Evolutionary conservation across 2,113 vertebrate species (phyloP), one percentile per base, ranked within the genome.

Genomic region (Serinus canaria): DNA sequence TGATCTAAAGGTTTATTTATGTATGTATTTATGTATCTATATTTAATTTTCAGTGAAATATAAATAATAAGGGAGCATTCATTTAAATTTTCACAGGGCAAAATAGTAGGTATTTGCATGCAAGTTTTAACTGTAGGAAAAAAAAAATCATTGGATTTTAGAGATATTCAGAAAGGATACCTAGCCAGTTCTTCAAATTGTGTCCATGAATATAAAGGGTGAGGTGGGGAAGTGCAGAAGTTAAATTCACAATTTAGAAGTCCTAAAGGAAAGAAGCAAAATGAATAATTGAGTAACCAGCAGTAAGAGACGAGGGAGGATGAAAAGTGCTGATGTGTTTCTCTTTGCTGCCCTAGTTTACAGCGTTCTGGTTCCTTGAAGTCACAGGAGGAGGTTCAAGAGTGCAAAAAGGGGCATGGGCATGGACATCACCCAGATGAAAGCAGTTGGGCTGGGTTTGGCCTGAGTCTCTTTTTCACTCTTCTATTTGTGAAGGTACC

Each of bases 361-460:
- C 12, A 49, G 27, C 20, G 83, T 78, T 62, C 10, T 7, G 49
- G 5, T 20, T 83, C 25, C 37, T 28, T 79, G 33, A 72, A 68
- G 33, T 81, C 39, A 59, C 21, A 77, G n/a, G 19, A 91, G 37
- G 27, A 73, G 3, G 22, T n/a, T 73, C 58, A 73, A 68, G 43
- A 30, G 9, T 20, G 9, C 2, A 8, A 87, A 91, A 39, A 75
- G 25, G 28, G 43, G 10, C 0, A 2, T 39, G 12, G 15, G 11
- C 1, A 2, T 9, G 17, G 22, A 39, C 0, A 0, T 43, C 68
- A 63, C 0, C 0, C 2, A 3, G 10, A 12, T 18, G 21, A 62
- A 67, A 35, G 9, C 39, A 2, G 3, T 0, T 68, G 69, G 33
- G 4, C 30, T 64, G 8, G 3, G 3, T 60, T 68, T 64, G 37